These are phyloP conservation scores for Zosterops lateralis DNA, from an alignment of 2,113 vertebrate species.

Conservation along the genomic window DNA sequence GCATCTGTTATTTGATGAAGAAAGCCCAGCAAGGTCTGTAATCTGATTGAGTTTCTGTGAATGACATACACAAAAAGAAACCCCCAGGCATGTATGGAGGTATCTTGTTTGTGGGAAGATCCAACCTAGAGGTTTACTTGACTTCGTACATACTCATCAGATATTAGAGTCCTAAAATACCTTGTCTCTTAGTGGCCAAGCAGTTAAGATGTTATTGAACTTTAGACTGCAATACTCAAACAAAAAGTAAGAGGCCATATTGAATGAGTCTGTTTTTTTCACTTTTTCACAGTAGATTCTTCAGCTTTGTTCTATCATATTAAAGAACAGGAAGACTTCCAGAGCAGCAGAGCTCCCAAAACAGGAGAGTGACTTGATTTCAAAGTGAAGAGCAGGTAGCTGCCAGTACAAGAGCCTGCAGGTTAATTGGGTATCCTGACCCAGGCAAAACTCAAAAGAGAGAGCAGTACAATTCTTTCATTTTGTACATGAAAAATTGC, in stretches of 20 bases:
- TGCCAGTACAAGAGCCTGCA: conserved; percentile 47
- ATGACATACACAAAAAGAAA: neutral
- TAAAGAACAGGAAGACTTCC: conserved; percentile 46
- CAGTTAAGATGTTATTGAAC: conserved; percentile 52
- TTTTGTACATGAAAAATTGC: conserved; percentile 53
- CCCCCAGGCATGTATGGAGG: neutral
- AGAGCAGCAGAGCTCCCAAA: conserved; percentile 53
- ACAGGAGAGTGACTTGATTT: conserved; percentile 64
- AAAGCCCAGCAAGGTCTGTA: neutral
- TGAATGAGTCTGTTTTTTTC: neutral
- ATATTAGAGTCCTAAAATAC: conserved; percentile 21
- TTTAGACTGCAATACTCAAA: conserved; percentile 12
- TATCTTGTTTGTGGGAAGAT: neutral
- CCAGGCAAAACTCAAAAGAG: conserved; percentile 68
- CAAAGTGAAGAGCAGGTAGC: conserved; percentile 68
- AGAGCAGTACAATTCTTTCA: conserved; percentile 59
- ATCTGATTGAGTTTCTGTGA: neutral
- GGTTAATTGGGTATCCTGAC: conserved; percentile 73
- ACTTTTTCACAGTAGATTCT: conserved; percentile 9
- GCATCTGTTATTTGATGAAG: neutral
- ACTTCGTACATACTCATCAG: neutral
- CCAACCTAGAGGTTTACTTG: conserved; percentile 19
- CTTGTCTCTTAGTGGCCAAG: neutral
- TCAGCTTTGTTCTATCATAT: conserved; percentile 49
- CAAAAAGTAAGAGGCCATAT: neutral